A percentile compares a stretch with the other conserved stretches of the same genome.
Conservation (phyloP, 2,797 vertebrate species). For the Sebastes aleutianus region DNA sequence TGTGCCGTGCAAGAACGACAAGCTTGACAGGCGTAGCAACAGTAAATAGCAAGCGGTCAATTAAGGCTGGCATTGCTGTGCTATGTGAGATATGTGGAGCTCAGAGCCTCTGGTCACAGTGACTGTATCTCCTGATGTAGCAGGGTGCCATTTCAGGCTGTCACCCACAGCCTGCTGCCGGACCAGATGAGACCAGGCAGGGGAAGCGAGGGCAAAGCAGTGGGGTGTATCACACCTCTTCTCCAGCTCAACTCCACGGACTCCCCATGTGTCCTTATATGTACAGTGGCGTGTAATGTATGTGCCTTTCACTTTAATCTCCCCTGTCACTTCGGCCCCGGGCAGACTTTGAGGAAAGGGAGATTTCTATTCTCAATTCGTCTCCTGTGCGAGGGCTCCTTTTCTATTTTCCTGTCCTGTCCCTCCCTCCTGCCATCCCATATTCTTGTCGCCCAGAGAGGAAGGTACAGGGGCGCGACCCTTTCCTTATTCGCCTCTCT, state of each 20-base stretch:
- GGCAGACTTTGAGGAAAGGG: slow-evolving; percentile 26
- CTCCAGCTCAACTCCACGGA: slow-evolving; percentile 11
- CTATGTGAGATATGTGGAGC: slow-evolving; percentile 27
- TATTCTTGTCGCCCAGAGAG: slow-evolving; percentile 25
- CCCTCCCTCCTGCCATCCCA: slow-evolving; percentile 37
- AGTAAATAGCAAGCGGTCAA: background rate
- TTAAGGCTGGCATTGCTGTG: background rate
- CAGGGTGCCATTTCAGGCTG: slow-evolving; percentile 56
- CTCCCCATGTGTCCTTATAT: slow-evolving; percentile 47
- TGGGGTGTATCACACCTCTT: slow-evolving; percentile 65
- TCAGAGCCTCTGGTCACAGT: slow-evolving; percentile 50
- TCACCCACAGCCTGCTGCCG: slow-evolving; percentile 53
- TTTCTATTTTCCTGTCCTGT: slow-evolving; percentile 34
- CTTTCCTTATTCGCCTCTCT: slow-evolving; percentile 7
- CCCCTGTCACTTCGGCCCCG: slow-evolving; percentile 54
- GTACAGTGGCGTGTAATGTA: slow-evolving; percentile 63
- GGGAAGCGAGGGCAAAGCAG: slow-evolving; percentile 33
- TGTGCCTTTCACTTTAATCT: slow-evolving; percentile 64
- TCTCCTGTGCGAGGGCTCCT: slow-evolving; percentile 25
- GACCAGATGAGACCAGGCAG: slow-evolving; percentile 74
- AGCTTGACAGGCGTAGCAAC: background rate
- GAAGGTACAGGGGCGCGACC: slow-evolving; percentile 12
- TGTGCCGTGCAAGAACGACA: background rate
- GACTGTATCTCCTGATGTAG: slow-evolving; percentile 44
- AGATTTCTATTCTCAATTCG: slow-evolving; percentile 57